Base-by-base conservation (phyloP, 2,888 invertebrate species). In the Suillia variegata region DNA sequence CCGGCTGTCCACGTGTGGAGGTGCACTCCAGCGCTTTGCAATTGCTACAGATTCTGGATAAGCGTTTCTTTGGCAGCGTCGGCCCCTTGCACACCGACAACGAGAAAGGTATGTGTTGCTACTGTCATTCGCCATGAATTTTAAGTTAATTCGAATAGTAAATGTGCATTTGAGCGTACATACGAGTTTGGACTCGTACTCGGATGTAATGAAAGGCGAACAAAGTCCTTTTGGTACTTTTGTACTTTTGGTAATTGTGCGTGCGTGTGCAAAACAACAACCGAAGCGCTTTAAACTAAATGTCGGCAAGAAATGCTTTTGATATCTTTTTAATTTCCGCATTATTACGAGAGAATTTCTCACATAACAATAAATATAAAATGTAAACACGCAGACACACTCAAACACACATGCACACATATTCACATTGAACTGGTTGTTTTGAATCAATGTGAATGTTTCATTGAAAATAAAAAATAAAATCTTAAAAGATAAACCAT, bases 1-100 rank as follows among this genome's bases (percentile, higher is more conserved):
- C 96, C 5, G 98, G 98, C 1, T 96, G 95, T 78, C 94, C 97
- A 0, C 88, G 96, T 22, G 91, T 93, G 33, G 87, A 89, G 38
- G 92, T 97, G n/a, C 93, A 96, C 79, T 95, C 97, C 77, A 93
- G 93, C 13, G 98, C 99, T 0, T 85, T 98, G 56, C 96, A 98
- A 77, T 86, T 99, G 62, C 86, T 99, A 33, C 98, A 98, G 77
- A 85, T 95, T 34, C 84, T 99, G 54, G 97, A 98, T 84, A 93
- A 96, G 78, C 86, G 98, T 61, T 99, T 98, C 85, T 97, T 99
- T 80, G 96, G 96, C 50, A 85, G 88, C 61, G 87, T 91, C 8
- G 87, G 87, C 52, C 89, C 90, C 1, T 84, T 91, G 21, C 85
- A 89, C 60, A 83, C 84, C 49, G 86, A 88, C n/a, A 90, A 89